Evolutionary conservation across 2,113 vertebrate genomes (phyloP).

Genomic region (Opisthocomus hoazin): DNA sequence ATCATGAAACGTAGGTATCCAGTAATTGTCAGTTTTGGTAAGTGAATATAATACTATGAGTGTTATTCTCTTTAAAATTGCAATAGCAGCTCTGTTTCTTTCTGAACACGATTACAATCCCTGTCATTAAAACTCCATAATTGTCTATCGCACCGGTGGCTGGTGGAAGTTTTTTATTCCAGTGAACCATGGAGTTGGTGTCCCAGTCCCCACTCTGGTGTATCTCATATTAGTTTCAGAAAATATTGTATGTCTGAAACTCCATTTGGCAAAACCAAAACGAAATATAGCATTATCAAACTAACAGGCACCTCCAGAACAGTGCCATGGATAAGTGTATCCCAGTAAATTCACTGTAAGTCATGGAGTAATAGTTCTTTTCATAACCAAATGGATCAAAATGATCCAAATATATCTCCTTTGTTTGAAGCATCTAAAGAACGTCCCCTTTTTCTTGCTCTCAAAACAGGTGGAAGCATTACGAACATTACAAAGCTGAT

Average conservation of each 20-base stretch:
- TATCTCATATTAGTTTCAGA: background rate
- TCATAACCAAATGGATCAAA: background rate
- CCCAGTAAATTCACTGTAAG: background rate
- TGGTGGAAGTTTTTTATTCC: background rate
- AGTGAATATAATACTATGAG: background rate
- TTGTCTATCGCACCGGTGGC: background rate
- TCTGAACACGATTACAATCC: background rate
- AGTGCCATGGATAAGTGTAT: background rate
- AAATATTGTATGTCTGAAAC: background rate
- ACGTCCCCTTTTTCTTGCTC: background rate
- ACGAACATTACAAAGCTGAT: background rate
- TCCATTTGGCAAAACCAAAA: background rate
- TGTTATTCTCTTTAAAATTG: background rate
- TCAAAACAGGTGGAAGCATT: background rate
- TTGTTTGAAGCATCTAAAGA: background rate
- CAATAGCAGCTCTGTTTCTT: background rate
- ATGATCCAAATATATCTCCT: background rate
- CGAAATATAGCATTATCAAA: background rate
- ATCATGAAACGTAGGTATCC: fast-evolving
- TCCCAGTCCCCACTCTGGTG: background rate
- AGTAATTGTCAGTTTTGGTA: background rate
- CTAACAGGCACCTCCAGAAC: background rate
- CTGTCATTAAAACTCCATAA: background rate
- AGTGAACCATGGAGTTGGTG: background rate
- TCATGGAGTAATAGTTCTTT: background rate